Evolutionary conservation across 1,140 invertebrate species (phyloP).

Genomic region (Metaphire vulgaris): DNA sequence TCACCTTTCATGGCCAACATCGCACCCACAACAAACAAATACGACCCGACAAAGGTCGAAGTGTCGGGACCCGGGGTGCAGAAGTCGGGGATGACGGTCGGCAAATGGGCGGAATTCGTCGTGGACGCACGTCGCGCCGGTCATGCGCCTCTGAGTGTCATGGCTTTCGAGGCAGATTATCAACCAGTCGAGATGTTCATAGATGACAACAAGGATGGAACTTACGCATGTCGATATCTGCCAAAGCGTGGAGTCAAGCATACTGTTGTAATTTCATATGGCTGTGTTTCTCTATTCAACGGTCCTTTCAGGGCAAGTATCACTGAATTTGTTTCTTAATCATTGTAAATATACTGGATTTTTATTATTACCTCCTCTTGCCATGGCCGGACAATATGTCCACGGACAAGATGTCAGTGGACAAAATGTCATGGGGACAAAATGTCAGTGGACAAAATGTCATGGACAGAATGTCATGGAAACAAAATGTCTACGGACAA

Average conservation of each 20-base stretch:
- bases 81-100: background rate
- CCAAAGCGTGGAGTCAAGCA: background rate
- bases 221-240: slow-evolving; percentile 52
- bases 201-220: slow-evolving; percentile 63
- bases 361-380: too few species aligned
- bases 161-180: slow-evolving; percentile 60
- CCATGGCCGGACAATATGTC: too few species aligned
- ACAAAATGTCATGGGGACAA: too few species aligned
- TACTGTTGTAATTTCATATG: background rate
- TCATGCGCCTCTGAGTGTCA: slow-evolving; percentile 58
- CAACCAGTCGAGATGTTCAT: slow-evolving; percentile 60
- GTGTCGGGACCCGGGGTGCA: background rate
- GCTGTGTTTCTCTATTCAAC: background rate
- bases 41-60: slow-evolving; percentile 59
- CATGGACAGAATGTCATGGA: too few species aligned
- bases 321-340: background rate
- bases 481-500: too few species aligned
- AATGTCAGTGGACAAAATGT: too few species aligned
- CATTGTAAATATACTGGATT: too few species aligned
- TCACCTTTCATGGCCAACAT: slow-evolving; percentile 53
- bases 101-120: background rate
- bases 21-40: slow-evolving; percentile 60
- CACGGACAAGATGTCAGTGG: too few species aligned
- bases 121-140: background rate
- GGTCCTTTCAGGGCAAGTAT: background rate